Base-by-base conservation (phyloP, 1,140 invertebrate genomes). In the Diploscapter pachys region DNA sequence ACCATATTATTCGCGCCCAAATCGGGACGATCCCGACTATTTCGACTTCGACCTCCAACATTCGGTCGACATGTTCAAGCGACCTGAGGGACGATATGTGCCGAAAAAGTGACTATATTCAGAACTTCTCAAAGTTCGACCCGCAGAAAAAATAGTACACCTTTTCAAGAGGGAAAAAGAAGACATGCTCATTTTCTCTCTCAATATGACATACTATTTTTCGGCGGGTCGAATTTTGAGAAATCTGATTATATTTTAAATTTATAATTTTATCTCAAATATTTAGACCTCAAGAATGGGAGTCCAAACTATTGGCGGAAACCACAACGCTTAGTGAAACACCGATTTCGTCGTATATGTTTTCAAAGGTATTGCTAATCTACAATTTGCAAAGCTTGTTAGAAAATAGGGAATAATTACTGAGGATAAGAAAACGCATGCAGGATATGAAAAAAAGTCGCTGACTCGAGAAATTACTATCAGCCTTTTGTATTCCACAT, bases 21-120 rank as follows among this genome's bases (percentile, higher is more conserved):
- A 83, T 61, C 61, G 84, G 69, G 59, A 75, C 63, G 83, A 85
- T 72, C 82, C 82, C 11, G 83, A 85, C 66, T 85, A 85, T 63
- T 85, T 85, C 77, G 83, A 85, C 52, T 85, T 83, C 78, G 83
- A 85, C 66, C 70, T 85, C 6, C 75, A 83, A 56, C 83, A 85
- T 69, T 85, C 83, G 5, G 84, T 85, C 9, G 73, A 83, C 65
- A 76, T 85, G 79, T 85, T 76, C 68, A 77, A 72, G 69, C 72
- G 73, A 53, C 82, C 82, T 6, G 78, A 84, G 66, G 82, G 82
- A 53, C 68, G 64, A 63, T 83, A 83, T 61, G 75, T 76, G 57
- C 82, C 82, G 56, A 72, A 73, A 72, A 83, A 78, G 81, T 83
- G 31, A 31, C 31, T 31, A 31, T 31, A 31, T 31, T 31, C 31